These are phyloP conservation scores for Lamellibrachia satsuma DNA, from an alignment of 2,888 invertebrate species.

Conservation along the genomic window DNA sequence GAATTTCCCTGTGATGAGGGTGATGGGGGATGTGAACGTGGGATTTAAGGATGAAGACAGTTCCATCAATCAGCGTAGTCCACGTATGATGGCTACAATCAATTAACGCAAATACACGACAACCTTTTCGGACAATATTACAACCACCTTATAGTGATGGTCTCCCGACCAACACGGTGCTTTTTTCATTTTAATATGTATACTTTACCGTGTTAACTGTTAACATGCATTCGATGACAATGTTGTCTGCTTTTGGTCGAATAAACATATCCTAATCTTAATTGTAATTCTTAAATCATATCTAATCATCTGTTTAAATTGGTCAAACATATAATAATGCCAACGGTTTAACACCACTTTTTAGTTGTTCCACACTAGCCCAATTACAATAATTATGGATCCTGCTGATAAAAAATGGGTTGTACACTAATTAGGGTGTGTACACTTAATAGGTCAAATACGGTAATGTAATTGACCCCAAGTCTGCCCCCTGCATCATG, in stretches of 20 bases:
- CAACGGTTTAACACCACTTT: background rate
- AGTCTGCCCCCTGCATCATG: background rate
- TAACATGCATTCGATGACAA: background rate
- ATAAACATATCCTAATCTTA: background rate
- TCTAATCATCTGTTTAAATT: background rate
- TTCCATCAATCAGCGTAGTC: background rate
- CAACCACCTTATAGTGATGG: background rate
- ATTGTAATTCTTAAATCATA: background rate
- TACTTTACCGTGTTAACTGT: background rate
- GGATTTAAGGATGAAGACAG: constrained; percentile 5
- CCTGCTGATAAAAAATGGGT: no score
- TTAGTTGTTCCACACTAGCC: no score
- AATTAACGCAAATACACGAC: background rate
- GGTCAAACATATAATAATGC: background rate
- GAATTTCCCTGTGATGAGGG: background rate
- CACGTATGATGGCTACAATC: background rate
- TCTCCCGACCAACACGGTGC: background rate
- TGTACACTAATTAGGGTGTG: no score
- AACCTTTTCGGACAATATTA: background rate
- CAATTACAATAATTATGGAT: no score
- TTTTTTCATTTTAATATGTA: no score
- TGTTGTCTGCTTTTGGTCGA: background rate
- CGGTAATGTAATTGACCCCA: no score
- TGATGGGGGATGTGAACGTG: background rate
- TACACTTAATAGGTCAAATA: no score